Evolutionary conservation across 2,797 vertebrate genomes (phyloP).

Genomic region (Cheirogaleus major): DNA sequence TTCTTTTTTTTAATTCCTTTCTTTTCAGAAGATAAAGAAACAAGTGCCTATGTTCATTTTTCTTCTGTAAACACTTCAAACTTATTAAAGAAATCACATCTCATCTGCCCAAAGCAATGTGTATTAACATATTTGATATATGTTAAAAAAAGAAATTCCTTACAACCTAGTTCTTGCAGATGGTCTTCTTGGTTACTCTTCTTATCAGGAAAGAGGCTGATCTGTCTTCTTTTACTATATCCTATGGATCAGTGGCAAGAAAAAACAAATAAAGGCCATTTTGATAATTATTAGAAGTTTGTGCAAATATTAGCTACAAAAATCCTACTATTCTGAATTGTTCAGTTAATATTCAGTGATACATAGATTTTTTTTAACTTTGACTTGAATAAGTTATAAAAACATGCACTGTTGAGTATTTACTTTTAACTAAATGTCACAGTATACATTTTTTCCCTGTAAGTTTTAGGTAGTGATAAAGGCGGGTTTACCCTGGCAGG

Average conservation of each 20-base stretch:
- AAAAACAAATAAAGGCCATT: constrained; percentile 83
- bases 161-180: constrained; percentile 54
- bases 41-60: not conserved
- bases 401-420: not conserved
- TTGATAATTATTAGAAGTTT: constrained; percentile 77
- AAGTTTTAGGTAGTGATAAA: not conserved
- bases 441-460: not conserved
- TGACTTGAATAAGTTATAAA: constrained; percentile 43
- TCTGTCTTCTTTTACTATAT: constrained; percentile 83
- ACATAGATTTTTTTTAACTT: not conserved
- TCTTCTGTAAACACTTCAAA: not conserved
- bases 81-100: not conserved
- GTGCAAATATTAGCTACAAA: constrained; percentile 75
- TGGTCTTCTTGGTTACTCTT: constrained; percentile 75
- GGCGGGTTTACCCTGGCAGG: not conserved
- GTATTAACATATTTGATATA: constrained; percentile 8
- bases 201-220: constrained; percentile 81
- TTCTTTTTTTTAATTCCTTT: not conserved
- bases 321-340: constrained; percentile 61
- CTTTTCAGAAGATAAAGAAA: constrained; percentile 44
- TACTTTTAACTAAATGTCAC: constrained; percentile 16
- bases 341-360: constrained; percentile 55
- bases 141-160: constrained; percentile 24
- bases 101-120: not conserved
- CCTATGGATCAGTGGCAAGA: constrained; percentile 81